phyloP scores from a whole-genome alignment of 2,888 invertebrate species.

The Brenthis ino region DNA sequence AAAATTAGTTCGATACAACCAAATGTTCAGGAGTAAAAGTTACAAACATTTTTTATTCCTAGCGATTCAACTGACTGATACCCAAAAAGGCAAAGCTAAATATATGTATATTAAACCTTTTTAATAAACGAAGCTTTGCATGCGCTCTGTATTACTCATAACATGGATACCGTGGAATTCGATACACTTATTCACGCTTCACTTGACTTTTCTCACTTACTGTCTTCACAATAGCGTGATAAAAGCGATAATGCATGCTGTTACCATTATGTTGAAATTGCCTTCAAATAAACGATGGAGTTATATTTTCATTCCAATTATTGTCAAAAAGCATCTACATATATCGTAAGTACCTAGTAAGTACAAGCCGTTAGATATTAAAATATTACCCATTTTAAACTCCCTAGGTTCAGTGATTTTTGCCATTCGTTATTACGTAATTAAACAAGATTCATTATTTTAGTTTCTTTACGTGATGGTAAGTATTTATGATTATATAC shows the following conservation, averaged over 20 bases:
- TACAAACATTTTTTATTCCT: too few relatives aligned
- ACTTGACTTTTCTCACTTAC: conserved; percentile 44
- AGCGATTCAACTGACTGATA: too few relatives aligned
- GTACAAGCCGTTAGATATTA: background rate
- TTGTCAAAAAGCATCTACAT: background rate
- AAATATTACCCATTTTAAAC: too few relatives aligned
- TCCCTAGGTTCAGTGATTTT: background rate
- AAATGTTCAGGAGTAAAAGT: background rate
- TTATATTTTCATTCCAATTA: conserved; percentile 2
- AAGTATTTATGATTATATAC: conserved; percentile 7
- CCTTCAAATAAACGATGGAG: conserved; percentile 4
- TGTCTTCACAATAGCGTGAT: conserved; percentile 43
- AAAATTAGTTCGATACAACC: background rate
- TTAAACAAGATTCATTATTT: conserved; percentile 1
- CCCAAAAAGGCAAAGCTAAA: background rate
- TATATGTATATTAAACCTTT: background rate
- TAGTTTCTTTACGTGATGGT: conserved; percentile 3
- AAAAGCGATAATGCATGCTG: conserved; percentile 28
- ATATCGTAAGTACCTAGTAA: too few relatives aligned
- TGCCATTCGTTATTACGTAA: background rate
- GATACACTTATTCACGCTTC: conserved; percentile 65
- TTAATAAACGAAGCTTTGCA: conserved; percentile 9
- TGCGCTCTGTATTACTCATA: conserved; percentile 38
- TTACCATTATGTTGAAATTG: conserved; percentile 24
- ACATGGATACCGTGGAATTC: conserved; percentile 54